Percentiles rank a stretch among this genome's conserved stretches.
Evolutionary conservation across 1,140 invertebrate genomes (phyloP).

Genomic region (Streblospio benedicti): DNA sequence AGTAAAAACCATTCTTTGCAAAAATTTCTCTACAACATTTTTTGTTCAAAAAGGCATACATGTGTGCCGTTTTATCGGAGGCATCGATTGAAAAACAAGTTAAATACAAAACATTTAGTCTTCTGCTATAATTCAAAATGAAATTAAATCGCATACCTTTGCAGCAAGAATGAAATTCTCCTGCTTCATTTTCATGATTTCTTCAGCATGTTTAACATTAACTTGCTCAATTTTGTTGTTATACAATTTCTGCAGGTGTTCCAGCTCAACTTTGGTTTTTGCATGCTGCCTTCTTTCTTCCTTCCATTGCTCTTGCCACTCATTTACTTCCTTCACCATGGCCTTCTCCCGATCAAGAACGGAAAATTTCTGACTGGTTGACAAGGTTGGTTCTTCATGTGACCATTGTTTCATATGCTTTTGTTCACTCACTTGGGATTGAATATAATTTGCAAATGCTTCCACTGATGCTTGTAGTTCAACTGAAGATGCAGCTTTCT

Average conservation of each 20-base stretch:
- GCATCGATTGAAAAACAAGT: background rate
- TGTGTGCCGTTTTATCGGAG: background rate
- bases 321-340: conserved; percentile 22
- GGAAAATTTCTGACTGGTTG: background rate
- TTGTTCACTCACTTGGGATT: too few species aligned
- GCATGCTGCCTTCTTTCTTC: conserved; percentile 8
- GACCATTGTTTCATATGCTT: too few species aligned
- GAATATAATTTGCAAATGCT: too few species aligned
- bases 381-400: too few species aligned
- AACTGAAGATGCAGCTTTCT: too few species aligned
- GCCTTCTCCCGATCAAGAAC: conserved; percentile 17
- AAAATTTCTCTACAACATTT: too few species aligned
- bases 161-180: conserved; percentile 41
- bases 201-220: background rate
- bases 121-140: background rate
- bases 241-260: background rate
- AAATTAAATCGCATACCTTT: conserved; percentile 27
- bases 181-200: conserved; percentile 36
- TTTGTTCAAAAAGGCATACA: too few species aligned
- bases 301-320: conserved; percentile 22
- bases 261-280: conserved; percentile 15
- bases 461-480: too few species aligned
- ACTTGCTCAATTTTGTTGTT: background rate
- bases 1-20: too few species aligned
- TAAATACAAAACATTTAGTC: background rate